These are phyloP conservation scores for Acanthacorydalis orientalis DNA, from an alignment of 2,888 invertebrate species.

Conservation along the genomic window DNA sequence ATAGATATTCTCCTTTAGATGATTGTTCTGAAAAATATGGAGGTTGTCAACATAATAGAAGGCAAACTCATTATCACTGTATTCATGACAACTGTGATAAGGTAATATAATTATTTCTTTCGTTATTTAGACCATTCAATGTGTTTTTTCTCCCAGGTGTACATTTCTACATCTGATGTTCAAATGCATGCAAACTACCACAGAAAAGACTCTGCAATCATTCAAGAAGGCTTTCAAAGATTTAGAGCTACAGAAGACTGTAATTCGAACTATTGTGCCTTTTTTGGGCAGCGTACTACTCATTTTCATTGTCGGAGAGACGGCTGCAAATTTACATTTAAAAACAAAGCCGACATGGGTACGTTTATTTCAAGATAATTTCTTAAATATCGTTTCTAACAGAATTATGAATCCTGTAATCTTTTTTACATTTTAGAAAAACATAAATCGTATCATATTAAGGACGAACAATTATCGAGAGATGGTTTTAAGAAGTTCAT, in stretches of 20 bases:
- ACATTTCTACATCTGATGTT: conserved; percentile 96
- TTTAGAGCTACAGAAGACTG: conserved; percentile 94
- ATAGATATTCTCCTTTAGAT: conserved; percentile 82
- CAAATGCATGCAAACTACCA: conserved; percentile 99
- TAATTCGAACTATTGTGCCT: conserved; percentile 77
- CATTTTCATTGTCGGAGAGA: conserved; percentile 91
- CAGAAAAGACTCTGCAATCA: conserved; percentile 92
- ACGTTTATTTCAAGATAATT: conserved; percentile 26
- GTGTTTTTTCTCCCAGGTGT: conserved; percentile 36
- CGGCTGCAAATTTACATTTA: conserved; percentile 89
- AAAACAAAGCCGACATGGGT: conserved; percentile 99
- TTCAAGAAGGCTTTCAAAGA: conserved; percentile 93
- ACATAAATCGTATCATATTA: conserved; percentile 96
- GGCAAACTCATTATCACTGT: conserved; percentile 95
- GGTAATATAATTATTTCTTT: too few species aligned
- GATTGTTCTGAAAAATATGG: conserved; percentile 80
- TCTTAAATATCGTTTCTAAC: background rate
- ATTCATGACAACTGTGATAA: conserved; percentile 87
- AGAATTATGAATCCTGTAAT: background rate
- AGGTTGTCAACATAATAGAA: conserved; percentile 79
- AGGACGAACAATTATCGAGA: conserved; percentile 85
- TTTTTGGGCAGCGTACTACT: conserved; percentile 87
- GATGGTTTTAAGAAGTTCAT: conserved; percentile 98
- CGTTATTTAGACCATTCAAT: too few species aligned
- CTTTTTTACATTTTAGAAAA: conserved; percentile 84